Percentiles rank a stretch among this genome's conserved stretches.
phyloP scores from a whole-genome alignment of 2,888 invertebrate species.

The Dicranocentrus wangi region DNA sequence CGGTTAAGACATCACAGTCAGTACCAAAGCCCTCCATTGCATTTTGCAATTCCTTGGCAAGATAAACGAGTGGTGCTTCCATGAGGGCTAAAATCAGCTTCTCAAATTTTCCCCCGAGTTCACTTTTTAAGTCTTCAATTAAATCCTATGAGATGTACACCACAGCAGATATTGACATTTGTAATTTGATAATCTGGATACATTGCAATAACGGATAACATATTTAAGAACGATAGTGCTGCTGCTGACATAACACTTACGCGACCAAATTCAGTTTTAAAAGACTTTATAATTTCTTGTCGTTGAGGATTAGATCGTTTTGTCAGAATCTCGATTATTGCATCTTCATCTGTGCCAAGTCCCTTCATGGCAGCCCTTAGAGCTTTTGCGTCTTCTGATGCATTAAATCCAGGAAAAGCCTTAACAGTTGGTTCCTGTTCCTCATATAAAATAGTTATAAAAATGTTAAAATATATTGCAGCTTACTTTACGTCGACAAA shows the following conservation, averaged over 20 bases:
- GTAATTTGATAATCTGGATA: neutral
- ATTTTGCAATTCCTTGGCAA: constrained; percentile 75
- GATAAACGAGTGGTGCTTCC: constrained; percentile 78
- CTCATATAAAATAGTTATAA: constrained; percentile 4
- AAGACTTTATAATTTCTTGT: constrained; percentile 81
- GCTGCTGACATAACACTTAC: constrained; percentile 72
- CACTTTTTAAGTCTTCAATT: constrained; percentile 82
- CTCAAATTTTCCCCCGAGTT: constrained; percentile 85
- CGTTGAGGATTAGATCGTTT: constrained; percentile 83
- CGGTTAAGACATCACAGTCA: constrained; percentile 61
- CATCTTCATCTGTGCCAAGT: constrained; percentile 82
- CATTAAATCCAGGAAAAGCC: constrained; percentile 79
- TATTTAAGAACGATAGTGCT: too few species aligned
- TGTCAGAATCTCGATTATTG: constrained; percentile 84
- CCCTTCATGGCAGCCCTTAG: constrained; percentile 84
- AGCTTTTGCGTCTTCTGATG: constrained; percentile 80
- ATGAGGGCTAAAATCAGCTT: constrained; percentile 83
- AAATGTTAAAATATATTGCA: neutral
- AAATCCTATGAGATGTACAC: constrained; percentile 77
- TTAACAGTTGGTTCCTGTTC: constrained; percentile 78
- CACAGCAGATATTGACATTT: neutral
- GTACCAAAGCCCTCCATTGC: constrained; percentile 73
- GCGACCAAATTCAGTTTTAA: constrained; percentile 77
- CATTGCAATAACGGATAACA: neutral
- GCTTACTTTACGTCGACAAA: neutral